Percentiles rank a stretch among this genome's conserved stretches.
These are phyloP conservation scores for Dinoponera quadriceps DNA, from an alignment of 1,140 invertebrate genomes.

Conservation along the genomic window DNA sequence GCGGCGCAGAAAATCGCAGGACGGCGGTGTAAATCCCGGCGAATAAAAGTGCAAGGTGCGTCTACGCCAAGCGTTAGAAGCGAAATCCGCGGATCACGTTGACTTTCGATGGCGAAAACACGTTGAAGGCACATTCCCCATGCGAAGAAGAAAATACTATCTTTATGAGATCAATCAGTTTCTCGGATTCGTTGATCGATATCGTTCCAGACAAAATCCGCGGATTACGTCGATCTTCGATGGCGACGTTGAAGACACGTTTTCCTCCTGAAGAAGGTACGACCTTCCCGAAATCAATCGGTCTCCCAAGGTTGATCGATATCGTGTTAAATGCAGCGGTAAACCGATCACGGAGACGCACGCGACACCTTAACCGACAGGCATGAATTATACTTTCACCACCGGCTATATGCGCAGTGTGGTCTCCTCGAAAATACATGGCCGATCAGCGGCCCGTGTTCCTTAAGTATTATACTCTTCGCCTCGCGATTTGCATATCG, in stretches of 20 bases:
- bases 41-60: neutral
- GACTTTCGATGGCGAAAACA: no score
- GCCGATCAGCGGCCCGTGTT: conserved; percentile 16
- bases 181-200: conserved; percentile 21
- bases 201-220: neutral
- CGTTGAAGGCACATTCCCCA: no score
- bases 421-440: conserved; percentile 32
- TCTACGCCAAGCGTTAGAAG: neutral
- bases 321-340: conserved; percentile 36
- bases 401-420: conserved; percentile 16
- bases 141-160: no score
- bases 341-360: conserved; percentile 3
- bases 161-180: neutral
- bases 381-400: conserved; percentile 30
- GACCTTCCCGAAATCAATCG: neutral
- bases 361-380: conserved; percentile 23
- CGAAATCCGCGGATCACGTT: neutral
- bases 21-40: neutral
- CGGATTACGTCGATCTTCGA: no score
- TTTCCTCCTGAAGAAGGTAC: no score
- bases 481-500: conserved; percentile 60
- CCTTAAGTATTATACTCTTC: conserved; percentile 21
- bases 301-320: conserved; percentile 15
- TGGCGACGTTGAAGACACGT: no score
- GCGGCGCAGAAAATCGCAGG: neutral